Evolutionary conservation across 2,888 invertebrate genomes (phyloP), one percentile per base, ranked within the genome.

Genomic region (Mycogona germanica): DNA sequence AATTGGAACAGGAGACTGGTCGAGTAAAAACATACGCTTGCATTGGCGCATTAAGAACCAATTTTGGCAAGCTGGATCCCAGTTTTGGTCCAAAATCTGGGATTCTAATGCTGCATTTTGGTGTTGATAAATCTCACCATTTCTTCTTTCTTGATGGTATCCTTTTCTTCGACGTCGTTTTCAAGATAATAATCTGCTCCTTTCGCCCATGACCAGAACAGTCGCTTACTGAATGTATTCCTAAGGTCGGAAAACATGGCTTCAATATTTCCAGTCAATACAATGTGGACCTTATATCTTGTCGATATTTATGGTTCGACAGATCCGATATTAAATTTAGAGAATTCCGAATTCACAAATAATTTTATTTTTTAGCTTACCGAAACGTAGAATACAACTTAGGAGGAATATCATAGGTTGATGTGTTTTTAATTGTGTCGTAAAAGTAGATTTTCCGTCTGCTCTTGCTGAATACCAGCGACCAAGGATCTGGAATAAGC

Each of bases 401-500:
- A 17, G 14, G 4, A 14, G 26, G 47, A 23, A 30, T 17, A 4
- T 46, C 47, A 19, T 30, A 46, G n/a, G 47, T 46, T 19, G 47
- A 46, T 5, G 30, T 29, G 14, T 46, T 29, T 14, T 1, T 29
- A 17, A 23, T 28, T 3, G 28, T 23, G 30, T 46, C 30, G 12
- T 17, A 46, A 4, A 46, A 46, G 30, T 46, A 46, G 12, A 46
- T 46, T 30, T 46, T 46, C 23, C 30, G 30, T 4, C n/a, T 17
- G 2, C 12, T 46, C 30, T 46, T 46, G 19, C 47, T 46, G 14
- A 46, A 29, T 23, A 26, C 30, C 1, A 21, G 12, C 12, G 68
- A 69, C 73, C 73, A 75, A 2, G 73, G 74, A 41, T 70, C 73
- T 73, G 62, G 38, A 64, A 32, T 32, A 12, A 9, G 35, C n/a